Base-by-base conservation (phyloP, 2,888 invertebrate genomes). In the Meiosimyza platycephala region DNA sequence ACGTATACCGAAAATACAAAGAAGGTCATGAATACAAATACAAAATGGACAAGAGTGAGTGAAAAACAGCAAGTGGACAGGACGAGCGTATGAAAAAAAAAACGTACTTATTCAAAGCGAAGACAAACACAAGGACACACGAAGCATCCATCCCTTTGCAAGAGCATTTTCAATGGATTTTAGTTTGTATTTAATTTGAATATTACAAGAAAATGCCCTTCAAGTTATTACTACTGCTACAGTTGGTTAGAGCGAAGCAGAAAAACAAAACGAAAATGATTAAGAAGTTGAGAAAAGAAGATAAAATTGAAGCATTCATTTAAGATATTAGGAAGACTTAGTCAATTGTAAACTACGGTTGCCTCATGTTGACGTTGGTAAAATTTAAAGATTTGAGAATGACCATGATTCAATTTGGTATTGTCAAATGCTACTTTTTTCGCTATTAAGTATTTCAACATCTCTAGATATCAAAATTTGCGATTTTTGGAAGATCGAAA, bases 151-250 rank as follows among this genome's bases (percentile, higher is more conserved):
- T 62, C 60, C 33, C n/a, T 62, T 40, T 6, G 40, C 40, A 40
- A 9, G 9, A 40, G 40, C 40, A 40, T 40, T 40, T 40, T 11
- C 40, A 40, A 16, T 62, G 33, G 16, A 40, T 16, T 62, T 40
- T 62, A 40, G 40, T 40, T 40, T 40, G 40, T 40, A 62, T 62
- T 62, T 62, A 62, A 62, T 62, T 62, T 62, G 60, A 62, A 62
- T 62, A 62, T 62, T 62, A 47, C 40, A 40, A n/a, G 6, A 47
- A 62, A 62, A 28, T 40, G 40, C 16, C 60, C 33, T 40, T 62
- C 60, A 40, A 62, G 40, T 40, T 40, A 40, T 40, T 40, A 9
- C 40, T 40, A 9, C 40, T 40, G 9, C 40, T 40, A 4, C 40
- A 40, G 40, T 40, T 40, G 9, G 40, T 28, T 3, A 28, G 40